Evolutionary conservation across 1,140 invertebrate species (phyloP), one percentile per base, ranked within the genome.

Genomic region (Myzus persicae): DNA sequence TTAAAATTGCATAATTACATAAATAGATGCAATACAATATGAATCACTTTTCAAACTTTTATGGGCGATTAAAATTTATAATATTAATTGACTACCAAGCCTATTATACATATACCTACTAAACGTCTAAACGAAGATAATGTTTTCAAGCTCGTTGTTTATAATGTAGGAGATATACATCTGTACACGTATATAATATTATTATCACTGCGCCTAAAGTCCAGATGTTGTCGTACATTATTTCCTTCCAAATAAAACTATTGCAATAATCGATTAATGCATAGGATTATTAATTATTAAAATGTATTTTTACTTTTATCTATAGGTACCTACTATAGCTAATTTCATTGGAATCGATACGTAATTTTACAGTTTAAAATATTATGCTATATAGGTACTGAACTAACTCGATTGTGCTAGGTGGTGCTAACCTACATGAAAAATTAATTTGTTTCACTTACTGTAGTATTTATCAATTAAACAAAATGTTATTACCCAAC

Each of bases 41-140:
- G 31, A 76, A 76, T 76, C 18, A 88, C 44, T 36, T 88, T 84
- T 88, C 18, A 88, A 51, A 36, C 48, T 22, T 88, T 36, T n/a
- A 38, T 9, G 82, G 82, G 20, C 46, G 36, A 48, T 48, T 36
- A n/a, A 18, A 48, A 51, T 51, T 51, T 51, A 22, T 76, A 38
- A 2, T 88, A 46, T 22, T 40, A 22, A 81, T 82, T 40, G 18
- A 82, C 9, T 84, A 31, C 59, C 14, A 67, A 31, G 31, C 4
- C 18, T 20, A 44, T 8, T 8, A 44, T 3, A 44, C 5, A 44
- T 44, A 20, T 24, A 76, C 31, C n/a, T n/a, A n/a, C n/a, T n/a
- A n/a, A n/a, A n/a, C n/a, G n/a, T n/a, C n/a, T n/a, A 76, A 67
- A 76, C 59, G 14, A 76, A 76, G 59, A 67, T 76, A 76, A 76